A percentile compares a stretch with the other conserved stretches of the same genome.
phyloP scores from a whole-genome alignment of 2,797 vertebrate species.

The Parambassis ranga region DNA sequence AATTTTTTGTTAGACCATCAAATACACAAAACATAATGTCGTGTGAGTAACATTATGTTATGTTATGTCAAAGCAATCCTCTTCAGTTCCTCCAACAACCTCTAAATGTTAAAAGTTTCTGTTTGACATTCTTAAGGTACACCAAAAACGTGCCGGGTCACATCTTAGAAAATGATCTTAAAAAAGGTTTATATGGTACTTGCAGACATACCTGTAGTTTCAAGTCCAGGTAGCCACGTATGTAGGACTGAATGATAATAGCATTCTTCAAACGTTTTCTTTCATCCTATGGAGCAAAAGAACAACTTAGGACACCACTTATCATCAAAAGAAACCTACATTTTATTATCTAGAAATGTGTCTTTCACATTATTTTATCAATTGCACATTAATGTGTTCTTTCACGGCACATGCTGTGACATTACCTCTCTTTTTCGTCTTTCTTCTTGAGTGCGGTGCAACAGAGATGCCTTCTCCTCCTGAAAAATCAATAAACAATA shows the following conservation, averaged over 20 bases:
- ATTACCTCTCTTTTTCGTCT: slow-evolving; percentile 94
- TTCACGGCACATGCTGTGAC: not conserved
- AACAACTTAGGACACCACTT: not conserved
- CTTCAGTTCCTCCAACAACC: no score
- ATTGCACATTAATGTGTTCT: no score
- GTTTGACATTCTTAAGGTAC: no score
- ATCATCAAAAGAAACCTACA: not conserved
- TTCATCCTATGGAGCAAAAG: slow-evolving; percentile 87
- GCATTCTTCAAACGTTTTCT: slow-evolving; percentile 94
- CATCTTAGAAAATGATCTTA: no score
- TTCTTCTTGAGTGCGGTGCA: slow-evolving; percentile 98
- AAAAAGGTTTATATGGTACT: not conserved
- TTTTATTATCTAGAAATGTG: not conserved
- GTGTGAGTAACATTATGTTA: no score
- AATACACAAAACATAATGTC: no score
- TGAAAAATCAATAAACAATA: slow-evolving; percentile 58
- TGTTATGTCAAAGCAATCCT: no score
- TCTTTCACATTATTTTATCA: no score
- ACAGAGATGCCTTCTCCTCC: slow-evolving; percentile 97
- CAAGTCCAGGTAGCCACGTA: slow-evolving; percentile 93
- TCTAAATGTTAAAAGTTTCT: no score
- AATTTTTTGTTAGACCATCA: not conserved
- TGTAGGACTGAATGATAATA: slow-evolving; percentile 95
- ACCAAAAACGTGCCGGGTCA: no score
- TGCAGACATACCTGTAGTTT: slow-evolving; percentile 87